Evolutionary conservation across 2,888 invertebrate genomes (phyloP).

Genomic region (Acanthosepion lycidas): DNA sequence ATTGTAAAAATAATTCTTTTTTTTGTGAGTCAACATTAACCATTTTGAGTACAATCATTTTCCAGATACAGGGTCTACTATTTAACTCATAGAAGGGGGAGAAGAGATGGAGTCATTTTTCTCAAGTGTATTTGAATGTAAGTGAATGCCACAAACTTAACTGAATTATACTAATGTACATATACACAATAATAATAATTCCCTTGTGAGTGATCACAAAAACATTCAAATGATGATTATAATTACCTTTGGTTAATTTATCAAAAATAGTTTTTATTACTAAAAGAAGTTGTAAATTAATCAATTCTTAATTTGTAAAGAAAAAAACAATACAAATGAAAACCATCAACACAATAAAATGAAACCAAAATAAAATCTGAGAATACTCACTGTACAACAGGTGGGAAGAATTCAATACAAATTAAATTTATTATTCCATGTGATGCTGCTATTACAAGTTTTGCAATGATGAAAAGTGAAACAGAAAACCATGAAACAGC

Average conservation of each 20-base stretch:
- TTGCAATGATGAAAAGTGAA: slow-evolving; percentile 59
- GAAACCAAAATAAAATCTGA: neutral
- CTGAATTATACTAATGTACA: neutral
- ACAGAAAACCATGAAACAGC: slow-evolving; percentile 53
- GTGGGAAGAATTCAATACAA: slow-evolving; percentile 62
- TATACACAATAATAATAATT: neutral
- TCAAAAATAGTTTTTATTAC: neutral
- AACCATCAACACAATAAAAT: neutral
- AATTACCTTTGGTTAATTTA: too few species aligned
- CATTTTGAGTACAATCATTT: too few species aligned
- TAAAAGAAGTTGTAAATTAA: neutral
- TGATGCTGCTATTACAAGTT: slow-evolving; percentile 62
- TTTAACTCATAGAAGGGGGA: too few species aligned
- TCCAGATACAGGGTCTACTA: too few species aligned
- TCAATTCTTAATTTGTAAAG: neutral
- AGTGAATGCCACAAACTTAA: too few species aligned
- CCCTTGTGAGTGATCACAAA: too few species aligned
- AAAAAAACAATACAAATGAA: neutral
- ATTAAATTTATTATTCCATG: slow-evolving; percentile 61
- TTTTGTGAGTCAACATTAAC: too few species aligned
- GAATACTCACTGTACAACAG: slow-evolving; percentile 58
- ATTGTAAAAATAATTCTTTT: too few species aligned
- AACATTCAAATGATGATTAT: too few species aligned
- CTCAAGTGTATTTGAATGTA: too few species aligned
- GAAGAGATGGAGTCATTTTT: too few species aligned